Base-by-base conservation (phyloP, 1,140 invertebrate species). In the Caerostris darwini region DNA sequence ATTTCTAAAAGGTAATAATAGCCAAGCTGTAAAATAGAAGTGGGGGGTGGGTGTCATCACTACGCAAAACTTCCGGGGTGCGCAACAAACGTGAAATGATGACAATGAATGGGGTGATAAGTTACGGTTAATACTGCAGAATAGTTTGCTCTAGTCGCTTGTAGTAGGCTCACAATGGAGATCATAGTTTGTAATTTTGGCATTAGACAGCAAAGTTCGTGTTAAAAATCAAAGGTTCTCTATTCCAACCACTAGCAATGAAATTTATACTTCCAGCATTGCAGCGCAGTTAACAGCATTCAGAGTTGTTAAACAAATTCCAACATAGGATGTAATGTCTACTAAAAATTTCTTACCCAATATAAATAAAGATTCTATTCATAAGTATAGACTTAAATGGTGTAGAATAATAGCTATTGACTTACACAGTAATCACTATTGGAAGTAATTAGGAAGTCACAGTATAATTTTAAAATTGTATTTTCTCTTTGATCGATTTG, bases 1-100 rank as follows among this genome's bases (percentile, higher is more conserved):
- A 91, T 77, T 91, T 77, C 71, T 91, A 82, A 91, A 91, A 91
- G 89, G 71, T 91, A 53, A 56, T 91, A 82, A 91, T 82, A 82
- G 89, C 34, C 17, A 5, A 8, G 61, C 8, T 82, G 81, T 56
- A 71, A 90, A 71, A 71, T 10, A 90, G 85, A 88, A 85, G 85
- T 8, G n/a, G 54, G n/a, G 54, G 2, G 34, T 34, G 58, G 58
- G 64, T 57, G n/a, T 53, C 88, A 34, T 90, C 88, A 5, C 19
- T 12, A 91, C 71, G 7, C 19, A 58, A 91, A 82, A 82, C 89
- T 91, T 91, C 89, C 69, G 71, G 34, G 57, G 19, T 7, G 56
- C 58, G 8, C 19, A n/a, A 56, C 57, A 57, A 59, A 58, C 54
- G 19, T 69, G 89, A 91, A 82, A 91, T 91, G 89, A 82, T 53